phyloP scores from a whole-genome alignment of 2,113 vertebrate genomes.

The Proterorhinus semilunaris region DNA sequence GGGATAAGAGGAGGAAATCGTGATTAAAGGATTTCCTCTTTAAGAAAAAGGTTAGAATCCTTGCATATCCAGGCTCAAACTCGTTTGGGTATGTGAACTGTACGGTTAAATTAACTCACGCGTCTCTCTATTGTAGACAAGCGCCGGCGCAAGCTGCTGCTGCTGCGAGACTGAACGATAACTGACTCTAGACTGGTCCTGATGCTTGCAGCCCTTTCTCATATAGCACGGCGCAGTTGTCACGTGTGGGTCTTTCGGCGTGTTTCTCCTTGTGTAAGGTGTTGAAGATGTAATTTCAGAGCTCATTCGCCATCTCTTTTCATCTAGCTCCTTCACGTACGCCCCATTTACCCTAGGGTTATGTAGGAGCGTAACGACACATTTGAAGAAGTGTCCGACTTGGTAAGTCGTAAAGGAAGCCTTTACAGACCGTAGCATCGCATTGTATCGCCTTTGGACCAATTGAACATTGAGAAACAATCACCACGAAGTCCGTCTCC shows the following conservation, averaged over 20 bases:
- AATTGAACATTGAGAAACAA: constrained; percentile 3
- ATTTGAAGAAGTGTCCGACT: not conserved
- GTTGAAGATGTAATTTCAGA: constrained; percentile 69
- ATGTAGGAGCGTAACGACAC: constrained; percentile 9
- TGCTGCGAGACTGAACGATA: constrained; percentile 54
- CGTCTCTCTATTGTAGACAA: constrained; percentile 26
- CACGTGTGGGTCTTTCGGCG: constrained; percentile 72
- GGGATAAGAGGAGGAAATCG: constrained; percentile 44
- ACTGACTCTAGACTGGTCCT: constrained; percentile 73
- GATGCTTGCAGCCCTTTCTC: constrained; percentile 77
- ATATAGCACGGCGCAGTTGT: constrained; percentile 74
- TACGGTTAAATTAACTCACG: constrained; percentile 51
- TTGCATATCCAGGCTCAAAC: constrained; percentile 46
- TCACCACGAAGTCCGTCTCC: constrained; percentile 1
- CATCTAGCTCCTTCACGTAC: not conserved
- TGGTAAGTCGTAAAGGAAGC: not conserved
- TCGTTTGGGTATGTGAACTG: constrained; percentile 30
- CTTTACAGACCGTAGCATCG: not conserved
- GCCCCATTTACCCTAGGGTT: constrained; percentile 53
- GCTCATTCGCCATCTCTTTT: not conserved
- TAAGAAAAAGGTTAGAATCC: constrained; percentile 46
- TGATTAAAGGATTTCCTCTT: constrained; percentile 25
- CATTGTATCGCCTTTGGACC: not conserved
- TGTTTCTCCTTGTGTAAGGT: constrained; percentile 65
- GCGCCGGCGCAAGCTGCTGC: constrained; percentile 25